Evolutionary conservation across 2,113 vertebrate species (phyloP), one percentile per base, ranked within the genome.

Genomic region (Triplophysa siluroides): DNA sequence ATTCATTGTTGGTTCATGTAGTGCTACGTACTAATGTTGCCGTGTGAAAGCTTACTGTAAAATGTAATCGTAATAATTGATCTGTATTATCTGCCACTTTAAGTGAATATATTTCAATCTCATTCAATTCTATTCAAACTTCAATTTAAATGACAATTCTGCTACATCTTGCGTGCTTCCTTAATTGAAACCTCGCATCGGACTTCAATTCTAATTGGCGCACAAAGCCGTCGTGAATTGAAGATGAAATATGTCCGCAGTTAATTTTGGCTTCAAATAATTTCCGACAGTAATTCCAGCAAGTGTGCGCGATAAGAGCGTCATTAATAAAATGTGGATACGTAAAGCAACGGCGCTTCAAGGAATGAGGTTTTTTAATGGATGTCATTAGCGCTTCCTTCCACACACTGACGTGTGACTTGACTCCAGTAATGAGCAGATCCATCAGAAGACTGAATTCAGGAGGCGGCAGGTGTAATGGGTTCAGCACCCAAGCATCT

Each of bases 381-480:
- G 72, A 56, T 23, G 66, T 82, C 70, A 82, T 78, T 73, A 82
- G 56, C 38, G 76, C 47, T 78, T 78, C 60, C 80, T 72, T 80
- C 50, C 71, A 76, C 26, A 43, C 52, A 43, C 52, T 75, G 63
- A 79, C 75, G 63, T 64, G 56, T 70, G 69, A 79, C 29, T 58
- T 73, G 84, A 81, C 82, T 85, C 86, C 80, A 79, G 71, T 83
- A 81, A 84, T 88, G 81, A 89, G 86, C 85, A 79, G 87, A 85
- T 70, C 79, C 68, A 63, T 87, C 89, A 89, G 90, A 91, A 87
- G 81, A 88, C 90, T 92, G 91, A 92, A 92, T 91, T 91, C 91
- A 87, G 88, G 87, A 95, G 93, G 93, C 93, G 94, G 94, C 95
- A 93, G 95, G 95, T 96, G 96, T 95, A 94, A 95, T 24, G 82